These are phyloP conservation scores for Synergus japonicus DNA, from an alignment of 2,888 invertebrate species.

Conservation along the genomic window DNA sequence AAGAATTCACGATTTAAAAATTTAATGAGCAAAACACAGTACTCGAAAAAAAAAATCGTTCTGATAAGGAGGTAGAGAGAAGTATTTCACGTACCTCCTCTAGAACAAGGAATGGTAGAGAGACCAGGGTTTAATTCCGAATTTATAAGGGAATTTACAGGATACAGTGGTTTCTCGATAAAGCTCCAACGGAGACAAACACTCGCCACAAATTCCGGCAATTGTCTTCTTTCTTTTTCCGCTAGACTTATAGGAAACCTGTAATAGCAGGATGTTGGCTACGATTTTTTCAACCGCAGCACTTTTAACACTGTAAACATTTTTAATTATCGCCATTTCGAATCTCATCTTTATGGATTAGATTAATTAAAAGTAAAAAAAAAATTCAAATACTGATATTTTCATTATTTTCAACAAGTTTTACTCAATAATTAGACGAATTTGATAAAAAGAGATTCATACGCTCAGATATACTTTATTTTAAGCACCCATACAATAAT, in stretches of 20 bases:
- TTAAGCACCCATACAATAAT: conserved; percentile 36
- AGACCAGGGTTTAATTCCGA: conserved; percentile 20
- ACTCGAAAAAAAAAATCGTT: not conserved
- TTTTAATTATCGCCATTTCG: not conserved
- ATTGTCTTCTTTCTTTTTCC: conserved; percentile 13
- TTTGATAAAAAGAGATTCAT: conserved; percentile 22
- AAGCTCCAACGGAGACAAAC: conserved; percentile 39
- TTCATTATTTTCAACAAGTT: not conserved
- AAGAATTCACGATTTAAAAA: not conserved
- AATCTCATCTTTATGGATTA: not conserved
- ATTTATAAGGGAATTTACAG: conserved; percentile 40
- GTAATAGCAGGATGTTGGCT: conserved; percentile 9
- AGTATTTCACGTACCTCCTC: not conserved
- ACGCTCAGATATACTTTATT: conserved; percentile 29
- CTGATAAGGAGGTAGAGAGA: not conserved
- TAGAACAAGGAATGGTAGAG: conserved; percentile 2
- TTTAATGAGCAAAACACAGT: not conserved
- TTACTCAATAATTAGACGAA: conserved; percentile 3
- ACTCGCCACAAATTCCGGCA: conserved; percentile 26
- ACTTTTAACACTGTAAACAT: not conserved
- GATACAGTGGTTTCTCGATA: conserved; percentile 38
- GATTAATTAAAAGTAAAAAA: no score
- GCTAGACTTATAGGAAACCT: not conserved
- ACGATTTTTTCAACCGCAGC: not conserved
- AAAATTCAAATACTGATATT: no score